These are phyloP conservation scores for Alexandromys fortis DNA, from an alignment of 2,113 vertebrate species.

Conservation along the genomic window DNA sequence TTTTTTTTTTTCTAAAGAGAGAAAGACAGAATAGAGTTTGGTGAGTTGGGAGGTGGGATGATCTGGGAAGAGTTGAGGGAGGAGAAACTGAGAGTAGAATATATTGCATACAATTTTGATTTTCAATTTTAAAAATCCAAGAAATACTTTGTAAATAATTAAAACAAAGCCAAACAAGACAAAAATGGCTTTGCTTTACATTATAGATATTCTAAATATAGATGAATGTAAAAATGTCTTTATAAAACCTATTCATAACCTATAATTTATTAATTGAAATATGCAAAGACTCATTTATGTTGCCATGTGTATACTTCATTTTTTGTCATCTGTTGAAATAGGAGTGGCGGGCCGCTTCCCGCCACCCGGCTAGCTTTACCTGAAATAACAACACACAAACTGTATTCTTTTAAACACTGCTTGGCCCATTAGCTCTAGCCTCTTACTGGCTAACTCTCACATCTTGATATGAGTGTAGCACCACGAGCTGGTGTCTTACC, in stretches of 20 bases:
- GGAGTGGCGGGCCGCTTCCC: too few species aligned
- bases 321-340: too few species aligned
- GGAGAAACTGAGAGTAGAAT: not conserved
- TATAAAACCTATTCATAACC: not conserved
- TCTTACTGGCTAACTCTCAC: too few species aligned
- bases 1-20: not conserved
- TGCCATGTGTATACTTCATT: not conserved
- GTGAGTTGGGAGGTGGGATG: not conserved
- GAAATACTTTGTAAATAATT: not conserved
- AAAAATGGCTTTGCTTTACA: not conserved
- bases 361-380: too few species aligned
- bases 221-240: not conserved
- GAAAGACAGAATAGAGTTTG: not conserved
- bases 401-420: too few species aligned
- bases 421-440: too few species aligned
- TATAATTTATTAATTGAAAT: not conserved
- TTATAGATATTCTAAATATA: not conserved
- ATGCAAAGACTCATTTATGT: not conserved
- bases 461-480: too few species aligned
- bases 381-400: too few species aligned
- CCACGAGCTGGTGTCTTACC: too few species aligned
- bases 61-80: not conserved
- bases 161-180: not conserved
- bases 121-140: not conserved
- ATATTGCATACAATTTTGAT: not conserved